These are phyloP conservation scores for Apamea crenata DNA, from an alignment of 2,888 invertebrate genomes.

Conservation along the genomic window DNA sequence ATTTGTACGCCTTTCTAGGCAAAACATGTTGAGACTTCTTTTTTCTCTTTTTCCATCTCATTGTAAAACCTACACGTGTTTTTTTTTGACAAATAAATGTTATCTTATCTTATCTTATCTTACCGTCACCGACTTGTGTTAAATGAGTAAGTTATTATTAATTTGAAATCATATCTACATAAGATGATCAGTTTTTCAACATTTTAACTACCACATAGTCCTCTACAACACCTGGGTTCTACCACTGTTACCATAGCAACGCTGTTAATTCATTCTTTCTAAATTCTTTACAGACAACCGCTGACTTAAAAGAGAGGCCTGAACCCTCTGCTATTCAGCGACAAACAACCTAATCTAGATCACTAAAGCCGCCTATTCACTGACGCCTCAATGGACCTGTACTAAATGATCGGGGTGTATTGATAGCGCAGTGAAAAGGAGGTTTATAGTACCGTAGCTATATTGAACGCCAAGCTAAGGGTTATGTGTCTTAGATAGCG, in stretches of 20 bases:
- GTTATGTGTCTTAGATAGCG: constrained; percentile 42
- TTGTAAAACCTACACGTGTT: no score
- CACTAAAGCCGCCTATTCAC: constrained; percentile 53
- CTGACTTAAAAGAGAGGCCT: constrained; percentile 13
- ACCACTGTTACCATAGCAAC: neutral
- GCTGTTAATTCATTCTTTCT: neutral
- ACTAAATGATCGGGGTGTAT: constrained; percentile 59
- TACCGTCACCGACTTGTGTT: no score
- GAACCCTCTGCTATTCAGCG: constrained; percentile 23
- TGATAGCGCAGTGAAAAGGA: constrained; percentile 58
- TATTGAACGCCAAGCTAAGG: constrained; percentile 33
- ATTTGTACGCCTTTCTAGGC: no score
- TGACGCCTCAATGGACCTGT: constrained; percentile 53
- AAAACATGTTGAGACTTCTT: no score
- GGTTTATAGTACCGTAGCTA: constrained; percentile 31
- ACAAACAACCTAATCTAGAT: constrained; percentile 55
- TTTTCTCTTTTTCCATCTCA: no score
- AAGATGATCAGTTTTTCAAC: neutral
- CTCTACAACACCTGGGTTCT: neutral
- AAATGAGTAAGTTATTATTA: no score
- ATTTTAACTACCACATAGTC: neutral
- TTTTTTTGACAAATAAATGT: no score
- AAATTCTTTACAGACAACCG: neutral
- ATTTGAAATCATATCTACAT: no score
- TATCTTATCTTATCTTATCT: no score